Percentiles rank a stretch among this genome's conserved stretches.
phyloP scores from a whole-genome alignment of 2,797 vertebrate species.

The Crypturellus tataupa region DNA sequence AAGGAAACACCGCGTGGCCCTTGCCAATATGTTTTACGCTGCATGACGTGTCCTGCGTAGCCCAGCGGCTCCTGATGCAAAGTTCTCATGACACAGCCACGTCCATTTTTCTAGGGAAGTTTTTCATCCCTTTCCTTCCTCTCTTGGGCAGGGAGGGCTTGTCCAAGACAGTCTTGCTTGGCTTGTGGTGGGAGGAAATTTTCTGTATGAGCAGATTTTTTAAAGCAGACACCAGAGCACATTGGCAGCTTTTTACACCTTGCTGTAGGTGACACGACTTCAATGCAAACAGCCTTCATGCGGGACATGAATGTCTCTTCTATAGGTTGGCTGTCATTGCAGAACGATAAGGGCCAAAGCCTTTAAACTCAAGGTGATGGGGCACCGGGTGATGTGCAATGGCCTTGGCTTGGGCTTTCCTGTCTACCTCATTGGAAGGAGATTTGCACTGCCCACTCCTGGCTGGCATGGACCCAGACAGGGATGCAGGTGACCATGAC shows the following conservation, averaged over 20 bases:
- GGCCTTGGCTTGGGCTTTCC: not conserved
- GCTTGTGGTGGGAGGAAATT: not conserved
- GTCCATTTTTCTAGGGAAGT: not conserved
- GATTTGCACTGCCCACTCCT: not conserved
- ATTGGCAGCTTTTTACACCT: fast-evolving
- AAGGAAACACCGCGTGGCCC: not conserved
- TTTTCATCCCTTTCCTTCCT: not conserved
- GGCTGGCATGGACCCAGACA: not conserved
- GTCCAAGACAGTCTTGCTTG: not conserved
- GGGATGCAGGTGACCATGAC: not conserved
- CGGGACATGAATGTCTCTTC: not conserved
- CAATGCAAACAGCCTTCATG: not conserved
- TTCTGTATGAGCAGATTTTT: not conserved
- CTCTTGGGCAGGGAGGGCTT: not conserved
- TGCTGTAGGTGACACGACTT: not conserved
- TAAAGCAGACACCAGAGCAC: not conserved
- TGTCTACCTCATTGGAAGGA: not conserved
- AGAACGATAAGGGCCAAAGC: not conserved
- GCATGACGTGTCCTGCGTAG: not conserved
- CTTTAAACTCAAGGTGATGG: not conserved
- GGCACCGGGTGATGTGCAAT: too few species aligned
- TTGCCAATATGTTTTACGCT: not conserved
- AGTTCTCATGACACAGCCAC: not conserved
- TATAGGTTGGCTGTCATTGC: not conserved
- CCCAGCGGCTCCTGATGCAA: fast-evolving